Base-by-base conservation (phyloP, 2,113 vertebrate species). In the Cebus imitator region DNA sequence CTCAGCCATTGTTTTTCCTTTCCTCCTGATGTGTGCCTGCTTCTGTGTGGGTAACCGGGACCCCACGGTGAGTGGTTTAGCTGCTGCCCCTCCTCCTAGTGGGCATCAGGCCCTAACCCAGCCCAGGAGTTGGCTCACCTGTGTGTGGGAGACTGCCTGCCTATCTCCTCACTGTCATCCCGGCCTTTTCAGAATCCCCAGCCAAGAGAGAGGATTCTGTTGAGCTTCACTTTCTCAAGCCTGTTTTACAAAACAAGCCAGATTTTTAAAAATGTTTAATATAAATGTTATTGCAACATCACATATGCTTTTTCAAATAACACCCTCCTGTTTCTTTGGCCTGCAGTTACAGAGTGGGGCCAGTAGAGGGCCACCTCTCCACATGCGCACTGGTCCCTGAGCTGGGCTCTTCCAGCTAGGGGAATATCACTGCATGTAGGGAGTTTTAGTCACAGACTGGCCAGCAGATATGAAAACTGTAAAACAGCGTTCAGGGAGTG, bases 221-320 rank as follows among this genome's bases (percentile, higher is more conserved):
- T 89, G n/a, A 87, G 83, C 79, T 87, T 97, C 37, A 70, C 32
- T 97, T 95, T 89, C 43, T 93, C 32, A 35, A 58, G 40, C 16
- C 87, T 97, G 55, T 95, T 94, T 93, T 93, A 92, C 10, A 80
- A 94, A 97, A 93, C 92, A 96, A 95, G 52, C 80, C 80, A 90
- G 30, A 76, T 92, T 87, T 97, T 78, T 81, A 0, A 0, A 32
- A 94, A 88, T 93, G 52, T 96, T 96, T 96, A 84, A 78, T 97
- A 37, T 95, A 94, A 91, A 93, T 94, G 82, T 86, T 89, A 81
- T 30, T 80, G 23, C 57, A 64, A n/a, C 13, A 43, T 87, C 64
- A 23, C 58, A 55, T 92, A 58, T 50, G 70, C 43, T 78, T 86
- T 90, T 66, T 89, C 89, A 83, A 78, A 7, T 45, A 55, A 52